Percentiles rank a stretch among this genome's conserved stretches.
Evolutionary conservation across 1,140 invertebrate species (phyloP).

Genomic region (Tigriopus japonicus): DNA sequence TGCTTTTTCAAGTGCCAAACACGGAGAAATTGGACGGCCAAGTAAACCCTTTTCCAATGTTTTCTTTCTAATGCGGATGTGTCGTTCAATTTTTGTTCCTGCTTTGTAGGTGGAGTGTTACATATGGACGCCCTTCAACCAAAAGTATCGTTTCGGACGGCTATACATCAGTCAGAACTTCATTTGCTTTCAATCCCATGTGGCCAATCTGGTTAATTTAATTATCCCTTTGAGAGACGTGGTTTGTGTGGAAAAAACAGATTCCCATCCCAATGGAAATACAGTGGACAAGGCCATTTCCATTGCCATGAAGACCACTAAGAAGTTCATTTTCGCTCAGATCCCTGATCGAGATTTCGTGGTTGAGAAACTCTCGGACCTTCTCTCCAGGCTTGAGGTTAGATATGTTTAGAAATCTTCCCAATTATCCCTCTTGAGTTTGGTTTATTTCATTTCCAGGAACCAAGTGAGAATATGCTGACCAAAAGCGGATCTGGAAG

Average conservation of each 20-base stretch:
- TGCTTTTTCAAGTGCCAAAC: conserved; percentile 19
- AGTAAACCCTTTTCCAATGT: background rate
- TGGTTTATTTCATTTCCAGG: too few relatives aligned
- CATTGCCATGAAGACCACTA: conserved; percentile 49
- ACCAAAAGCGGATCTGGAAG: conserved; percentile 17
- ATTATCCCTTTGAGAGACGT: conserved; percentile 74
- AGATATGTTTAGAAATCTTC: too few relatives aligned
- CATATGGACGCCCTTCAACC: conserved; percentile 88
- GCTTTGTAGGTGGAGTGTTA: conserved; percentile 34
- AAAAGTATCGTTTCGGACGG: conserved; percentile 60
- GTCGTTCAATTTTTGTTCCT: background rate
- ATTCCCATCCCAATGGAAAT: conserved; percentile 36
- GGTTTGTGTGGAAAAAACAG: conserved; percentile 45
- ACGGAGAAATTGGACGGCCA: conserved; percentile 4
- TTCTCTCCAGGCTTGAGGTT: conserved; percentile 38
- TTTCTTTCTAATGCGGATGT: background rate
- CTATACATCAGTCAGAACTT: conserved; percentile 86
- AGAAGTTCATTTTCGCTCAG: conserved; percentile 70
- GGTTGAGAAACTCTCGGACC: conserved; percentile 68
- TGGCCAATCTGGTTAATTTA: conserved; percentile 57
- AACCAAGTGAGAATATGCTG: too few relatives aligned
- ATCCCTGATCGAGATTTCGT: conserved; percentile 73
- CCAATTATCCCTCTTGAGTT: too few relatives aligned
- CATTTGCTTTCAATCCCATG: conserved; percentile 63
- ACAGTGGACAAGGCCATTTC: conserved; percentile 54